phyloP scores from a whole-genome alignment of 2,888 invertebrate genomes.

The Cheilosia scutellata region DNA sequence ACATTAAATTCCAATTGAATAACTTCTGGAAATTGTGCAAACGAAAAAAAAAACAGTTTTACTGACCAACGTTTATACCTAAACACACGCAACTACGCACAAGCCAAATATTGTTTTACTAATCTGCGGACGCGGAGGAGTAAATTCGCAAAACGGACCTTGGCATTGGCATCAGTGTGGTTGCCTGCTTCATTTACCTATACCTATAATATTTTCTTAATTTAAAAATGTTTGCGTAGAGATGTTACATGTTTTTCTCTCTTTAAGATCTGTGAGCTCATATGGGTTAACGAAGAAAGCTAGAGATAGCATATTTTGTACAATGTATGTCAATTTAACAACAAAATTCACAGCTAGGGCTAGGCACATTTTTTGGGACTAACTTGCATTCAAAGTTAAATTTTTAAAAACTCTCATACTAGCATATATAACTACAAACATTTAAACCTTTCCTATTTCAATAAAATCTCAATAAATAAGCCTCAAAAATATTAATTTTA shows the following conservation, averaged over 20 bases:
- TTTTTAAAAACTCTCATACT: too few relatives aligned
- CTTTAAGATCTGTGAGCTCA: too few relatives aligned
- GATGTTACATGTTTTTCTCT: not conserved
- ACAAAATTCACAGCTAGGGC: too few relatives aligned
- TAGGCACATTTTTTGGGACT: too few relatives aligned
- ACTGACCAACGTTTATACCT: conserved; percentile 7
- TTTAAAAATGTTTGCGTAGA: conserved; percentile 14
- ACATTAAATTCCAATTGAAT: conserved; percentile 46
- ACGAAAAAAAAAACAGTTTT: conserved; percentile 43
- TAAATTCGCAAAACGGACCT: conserved; percentile 34
- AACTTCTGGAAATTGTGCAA: conserved; percentile 34
- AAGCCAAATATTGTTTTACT: conserved; percentile 40
- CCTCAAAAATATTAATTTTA: not conserved
- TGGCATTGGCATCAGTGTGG: conserved; percentile 11
- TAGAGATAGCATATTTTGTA: not conserved
- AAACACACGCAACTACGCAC: not conserved
- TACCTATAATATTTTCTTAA: conserved; percentile 12
- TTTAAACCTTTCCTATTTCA: too few relatives aligned
- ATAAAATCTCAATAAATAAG: too few relatives aligned
- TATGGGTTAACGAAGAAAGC: too few relatives aligned
- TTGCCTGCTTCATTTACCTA: not conserved
- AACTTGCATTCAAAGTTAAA: too few relatives aligned
- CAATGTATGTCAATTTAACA: not conserved
- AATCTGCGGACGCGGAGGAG: conserved; percentile 5
- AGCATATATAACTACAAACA: too few relatives aligned